phyloP scores from a whole-genome alignment of 2,888 invertebrate species.

The Baronia brevicornis region DNA sequence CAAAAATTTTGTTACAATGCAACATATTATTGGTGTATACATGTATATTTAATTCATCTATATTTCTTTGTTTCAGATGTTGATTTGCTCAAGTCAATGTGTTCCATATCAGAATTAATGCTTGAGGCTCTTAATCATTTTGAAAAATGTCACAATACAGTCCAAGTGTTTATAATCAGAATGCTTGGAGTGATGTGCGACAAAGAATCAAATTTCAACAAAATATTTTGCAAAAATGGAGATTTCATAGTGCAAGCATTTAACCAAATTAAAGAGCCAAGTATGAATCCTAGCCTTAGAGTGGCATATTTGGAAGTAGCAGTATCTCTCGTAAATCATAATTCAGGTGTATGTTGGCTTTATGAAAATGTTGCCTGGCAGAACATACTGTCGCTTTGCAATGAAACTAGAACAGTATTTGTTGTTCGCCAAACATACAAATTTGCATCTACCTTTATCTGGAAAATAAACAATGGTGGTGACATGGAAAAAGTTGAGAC shows the following conservation, averaged over 20 bases:
- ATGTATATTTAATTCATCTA: conserved; percentile 2
- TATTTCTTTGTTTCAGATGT: conserved; percentile 45
- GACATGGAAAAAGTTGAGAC: conserved; percentile 51
- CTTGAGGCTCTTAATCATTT: conserved; percentile 35
- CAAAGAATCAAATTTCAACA: conserved; percentile 77
- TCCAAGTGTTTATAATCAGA: conserved; percentile 78
- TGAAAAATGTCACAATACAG: conserved; percentile 43
- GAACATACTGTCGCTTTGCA: conserved; percentile 77
- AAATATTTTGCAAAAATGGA: conserved; percentile 58
- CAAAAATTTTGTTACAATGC: too few relatives aligned
- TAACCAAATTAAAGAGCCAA: conserved; percentile 37
- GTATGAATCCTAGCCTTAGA: conserved; percentile 77
- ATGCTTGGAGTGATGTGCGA: conserved; percentile 75
- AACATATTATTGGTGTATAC: too few relatives aligned
- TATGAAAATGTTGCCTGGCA: conserved; percentile 78
- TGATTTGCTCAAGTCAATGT: conserved; percentile 31
- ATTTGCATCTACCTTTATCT: conserved; percentile 77
- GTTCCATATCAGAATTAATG: conserved; percentile 42
- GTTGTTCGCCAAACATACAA: conserved; percentile 80
- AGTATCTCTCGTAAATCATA: conserved; percentile 75
- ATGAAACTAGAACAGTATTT: conserved; percentile 82
- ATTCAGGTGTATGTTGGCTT: conserved; percentile 80
- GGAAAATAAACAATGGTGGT: conserved; percentile 65
- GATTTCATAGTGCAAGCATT: conserved; percentile 36
- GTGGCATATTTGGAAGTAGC: conserved; percentile 81